A percentile compares a stretch with the other conserved stretches of the same genome.
Evolutionary conservation across 1,140 invertebrate genomes (phyloP).

Genomic region (Drosophila trapezifrons): DNA sequence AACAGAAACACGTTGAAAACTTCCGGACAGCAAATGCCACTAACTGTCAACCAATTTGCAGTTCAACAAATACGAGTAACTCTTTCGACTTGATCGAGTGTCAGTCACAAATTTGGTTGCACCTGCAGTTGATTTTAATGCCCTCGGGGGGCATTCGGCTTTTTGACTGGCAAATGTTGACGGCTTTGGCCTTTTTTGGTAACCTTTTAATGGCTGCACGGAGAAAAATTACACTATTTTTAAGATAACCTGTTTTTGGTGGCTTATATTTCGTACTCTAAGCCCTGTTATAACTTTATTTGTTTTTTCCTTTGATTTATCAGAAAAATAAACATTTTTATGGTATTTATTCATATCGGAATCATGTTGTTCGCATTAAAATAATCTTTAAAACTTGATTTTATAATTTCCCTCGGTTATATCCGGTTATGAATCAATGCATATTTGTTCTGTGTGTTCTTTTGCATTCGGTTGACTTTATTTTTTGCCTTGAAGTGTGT

Average conservation of each 20-base stretch:
- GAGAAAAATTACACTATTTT: conserved; percentile 2
- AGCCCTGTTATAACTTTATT: neutral
- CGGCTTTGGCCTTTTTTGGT: conserved; percentile 49
- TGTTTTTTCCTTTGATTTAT: neutral
- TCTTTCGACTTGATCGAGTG: conserved; percentile 22
- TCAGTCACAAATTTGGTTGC: conserved; percentile 41
- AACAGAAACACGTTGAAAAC: conserved; percentile 60
- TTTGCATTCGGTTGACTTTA: conserved; percentile 34
- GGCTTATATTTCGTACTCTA: neutral
- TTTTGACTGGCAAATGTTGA: conserved; percentile 44
- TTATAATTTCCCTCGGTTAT: neutral
- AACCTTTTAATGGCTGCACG: conserved; percentile 40
- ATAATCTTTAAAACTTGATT: conserved; percentile 12
- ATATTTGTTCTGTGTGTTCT: neutral
- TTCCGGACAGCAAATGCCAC: conserved; percentile 48
- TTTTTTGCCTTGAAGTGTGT: conserved; percentile 38
- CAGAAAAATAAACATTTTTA: neutral
- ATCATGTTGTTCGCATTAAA: conserved; percentile 7
- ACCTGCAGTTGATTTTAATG: conserved; percentile 41
- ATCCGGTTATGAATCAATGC: conserved; percentile 6
- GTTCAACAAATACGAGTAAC: conserved; percentile 19
- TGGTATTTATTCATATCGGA: neutral
- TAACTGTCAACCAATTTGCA: conserved; percentile 31
- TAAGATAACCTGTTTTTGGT: neutral
- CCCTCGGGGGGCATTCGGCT: conserved; percentile 13